Evolutionary conservation across 30 jellyfish, hydroid and myxozoan genomes (phyloP).

Genomic region (Aurelia aurita complex sp. Pacific): DNA sequence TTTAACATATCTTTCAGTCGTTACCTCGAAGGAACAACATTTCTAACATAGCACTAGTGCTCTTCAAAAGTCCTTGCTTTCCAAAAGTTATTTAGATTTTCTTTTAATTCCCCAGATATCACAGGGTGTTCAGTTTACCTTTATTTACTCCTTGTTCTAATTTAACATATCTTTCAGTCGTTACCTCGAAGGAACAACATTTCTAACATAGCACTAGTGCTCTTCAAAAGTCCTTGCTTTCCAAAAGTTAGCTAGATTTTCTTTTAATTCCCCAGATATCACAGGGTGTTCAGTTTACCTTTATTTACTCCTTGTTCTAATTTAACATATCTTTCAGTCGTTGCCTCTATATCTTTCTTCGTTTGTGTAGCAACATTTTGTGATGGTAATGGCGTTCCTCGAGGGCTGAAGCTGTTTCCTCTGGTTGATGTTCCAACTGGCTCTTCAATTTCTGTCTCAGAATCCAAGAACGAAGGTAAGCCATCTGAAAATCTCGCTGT

Average conservation of each 20-base stretch:
- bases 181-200: neutral
- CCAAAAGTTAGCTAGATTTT: too few species aligned
- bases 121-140: neutral
- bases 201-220: too few species aligned
- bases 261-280: neutral
- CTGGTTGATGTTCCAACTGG: constrained; percentile 97
- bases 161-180: constrained; percentile 6
- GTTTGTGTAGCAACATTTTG: constrained; percentile 49
- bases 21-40: constrained; percentile 18
- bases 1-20: constrained; percentile 22
- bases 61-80: too few species aligned
- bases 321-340: constrained; percentile 30
- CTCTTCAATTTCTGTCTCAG: constrained; percentile 81
- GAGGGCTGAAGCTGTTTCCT: constrained; percentile 83
- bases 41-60: too few species aligned
- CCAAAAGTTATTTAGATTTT: too few species aligned
- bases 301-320: constrained; percentile 27
- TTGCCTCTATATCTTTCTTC: neutral
- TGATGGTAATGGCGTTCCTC: constrained; percentile 23
- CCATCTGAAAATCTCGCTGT: constrained; percentile 69
- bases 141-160: constrained; percentile 10
- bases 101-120: neutral
- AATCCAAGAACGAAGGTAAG: constrained; percentile 60
- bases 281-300: neutral
- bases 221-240: too few species aligned